Conservation (phyloP, 2,888 invertebrate genomes). For the Chalcis sispes region DNA sequence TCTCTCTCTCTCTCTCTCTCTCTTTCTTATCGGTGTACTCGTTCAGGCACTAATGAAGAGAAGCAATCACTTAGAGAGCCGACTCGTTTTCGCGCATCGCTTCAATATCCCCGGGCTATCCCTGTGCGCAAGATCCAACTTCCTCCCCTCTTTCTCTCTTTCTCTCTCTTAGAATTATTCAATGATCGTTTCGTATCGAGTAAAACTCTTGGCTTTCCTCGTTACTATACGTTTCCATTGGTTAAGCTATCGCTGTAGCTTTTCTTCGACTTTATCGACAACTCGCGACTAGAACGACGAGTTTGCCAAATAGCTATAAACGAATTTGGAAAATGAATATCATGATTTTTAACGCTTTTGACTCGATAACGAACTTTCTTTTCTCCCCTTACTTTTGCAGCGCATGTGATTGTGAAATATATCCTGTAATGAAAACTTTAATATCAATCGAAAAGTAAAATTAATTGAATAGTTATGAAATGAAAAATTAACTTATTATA, state of each 20-base stretch:
- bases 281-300: not conserved
- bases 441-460: no score
- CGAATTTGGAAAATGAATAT: slow-evolving; percentile 22
- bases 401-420: no score
- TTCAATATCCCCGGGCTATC: slow-evolving; percentile 2
- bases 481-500: no score
- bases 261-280: not conserved
- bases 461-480: no score
- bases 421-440: no score
- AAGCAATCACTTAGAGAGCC: slow-evolving; percentile 72
- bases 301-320: slow-evolving; percentile 18
- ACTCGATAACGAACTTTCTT: no score
- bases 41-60: slow-evolving; percentile 73
- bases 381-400: no score
- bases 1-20: slow-evolving; percentile 55
- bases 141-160: not conserved
- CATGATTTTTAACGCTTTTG: slow-evolving; percentile 24
- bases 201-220: not conserved
- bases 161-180: slow-evolving; percentile 48
- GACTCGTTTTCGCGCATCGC: slow-evolving; percentile 45
- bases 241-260: not conserved
- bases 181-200: slow-evolving; percentile 46
- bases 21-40: no score
- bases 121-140: not conserved
- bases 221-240: not conserved